A percentile compares a stretch with the other conserved stretches of the same genome.
These are phyloP conservation scores for Sarcophaga carnaria DNA, from an alignment of 2,888 invertebrate species.

Conservation along the genomic window DNA sequence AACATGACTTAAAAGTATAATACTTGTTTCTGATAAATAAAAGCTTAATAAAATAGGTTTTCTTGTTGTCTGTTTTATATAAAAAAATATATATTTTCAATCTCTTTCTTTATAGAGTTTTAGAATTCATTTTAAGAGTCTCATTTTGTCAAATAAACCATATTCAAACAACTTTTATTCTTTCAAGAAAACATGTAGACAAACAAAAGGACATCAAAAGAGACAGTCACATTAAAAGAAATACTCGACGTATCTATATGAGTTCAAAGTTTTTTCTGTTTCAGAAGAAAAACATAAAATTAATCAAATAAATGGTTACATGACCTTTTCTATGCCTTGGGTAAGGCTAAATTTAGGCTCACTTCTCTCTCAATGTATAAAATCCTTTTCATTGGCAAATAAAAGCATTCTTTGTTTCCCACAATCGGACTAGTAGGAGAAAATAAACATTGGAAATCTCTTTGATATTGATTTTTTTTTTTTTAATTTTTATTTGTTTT, in stretches of 20 bases:
- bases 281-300: conserved; percentile 23
- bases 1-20: not conserved
- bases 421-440: no score
- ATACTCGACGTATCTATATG: not conserved
- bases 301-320: conserved; percentile 62
- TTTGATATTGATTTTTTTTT: not conserved
- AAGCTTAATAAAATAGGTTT: not conserved
- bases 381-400: not conserved
- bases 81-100: not conserved
- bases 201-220: conserved; percentile 38
- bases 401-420: no score
- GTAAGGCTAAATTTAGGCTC: not conserved
- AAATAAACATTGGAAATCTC: no score
- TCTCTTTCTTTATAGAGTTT: not conserved
- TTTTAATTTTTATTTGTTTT: not conserved
- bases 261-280: conserved; percentile 21
- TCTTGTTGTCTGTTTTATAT: not conserved
- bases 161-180: conserved; percentile 31
- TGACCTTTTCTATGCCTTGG: conserved; percentile 53
- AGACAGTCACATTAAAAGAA: conserved; percentile 57
- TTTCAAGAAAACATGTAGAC: conserved; percentile 2
- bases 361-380: conserved; percentile 30
- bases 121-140: conserved; percentile 20
- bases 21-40: not conserved
- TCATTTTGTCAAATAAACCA: conserved; percentile 31